phyloP scores from a whole-genome alignment of 2,113 vertebrate genomes.

The Microtus oregoni region DNA sequence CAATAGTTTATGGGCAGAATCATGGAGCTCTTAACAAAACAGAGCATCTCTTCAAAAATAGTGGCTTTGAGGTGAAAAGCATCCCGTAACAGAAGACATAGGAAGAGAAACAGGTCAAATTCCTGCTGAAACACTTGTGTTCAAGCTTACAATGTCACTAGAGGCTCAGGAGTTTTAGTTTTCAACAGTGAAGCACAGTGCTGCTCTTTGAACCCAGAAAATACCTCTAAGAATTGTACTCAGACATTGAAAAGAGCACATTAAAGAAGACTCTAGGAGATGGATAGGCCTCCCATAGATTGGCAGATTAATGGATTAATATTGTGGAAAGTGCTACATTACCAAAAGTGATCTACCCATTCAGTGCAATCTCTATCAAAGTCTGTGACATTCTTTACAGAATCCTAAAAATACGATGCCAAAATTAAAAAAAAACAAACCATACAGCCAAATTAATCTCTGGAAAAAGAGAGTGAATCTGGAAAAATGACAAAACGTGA shows the following conservation, averaged over 20 bases:
- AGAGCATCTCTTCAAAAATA: neutral
- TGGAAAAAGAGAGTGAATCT: neutral
- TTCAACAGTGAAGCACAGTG: neutral
- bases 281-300: neutral
- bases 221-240: neutral
- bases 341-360: neutral
- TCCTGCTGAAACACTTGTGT: neutral
- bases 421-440: no score
- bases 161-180: neutral
- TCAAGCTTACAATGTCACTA: constrained; percentile 16
- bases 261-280: neutral
- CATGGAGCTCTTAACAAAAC: neutral
- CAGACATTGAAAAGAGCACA: neutral
- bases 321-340: neutral
- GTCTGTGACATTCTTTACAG: neutral
- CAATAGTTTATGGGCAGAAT: neutral
- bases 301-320: neutral
- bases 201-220: constrained; percentile 46
- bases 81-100: neutral
- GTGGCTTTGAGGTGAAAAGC: neutral
- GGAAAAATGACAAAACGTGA: neutral
- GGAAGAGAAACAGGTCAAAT: constrained; percentile 24
- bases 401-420: neutral
- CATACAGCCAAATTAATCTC: neutral
- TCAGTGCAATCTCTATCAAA: neutral